Evolutionary conservation across 2,113 vertebrate genomes (phyloP).

Genomic region (Ammodytes marinus): DNA sequence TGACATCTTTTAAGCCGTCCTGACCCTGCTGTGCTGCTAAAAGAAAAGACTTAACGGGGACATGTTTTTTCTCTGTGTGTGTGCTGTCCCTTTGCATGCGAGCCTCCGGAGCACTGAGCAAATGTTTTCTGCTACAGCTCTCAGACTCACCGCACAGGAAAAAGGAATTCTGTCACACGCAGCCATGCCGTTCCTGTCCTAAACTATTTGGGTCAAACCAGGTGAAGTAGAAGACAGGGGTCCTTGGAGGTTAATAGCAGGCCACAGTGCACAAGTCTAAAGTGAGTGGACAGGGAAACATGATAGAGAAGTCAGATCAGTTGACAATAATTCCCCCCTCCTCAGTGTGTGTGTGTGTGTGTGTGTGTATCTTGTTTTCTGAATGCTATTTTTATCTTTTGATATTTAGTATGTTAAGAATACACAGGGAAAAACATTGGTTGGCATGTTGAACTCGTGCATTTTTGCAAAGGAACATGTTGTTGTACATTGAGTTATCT

Average conservation of each 20-base stretch:
- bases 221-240: conserved; percentile 38
- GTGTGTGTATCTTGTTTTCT: background rate
- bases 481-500: background rate
- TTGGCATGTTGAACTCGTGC: no score
- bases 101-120: conserved; percentile 25
- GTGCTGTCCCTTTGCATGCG: conserved; percentile 41
- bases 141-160: conserved; percentile 54
- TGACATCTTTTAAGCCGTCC: conserved; percentile 43
- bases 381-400: background rate
- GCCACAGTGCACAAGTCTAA: conserved; percentile 28
- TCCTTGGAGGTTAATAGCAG: conserved; percentile 32
- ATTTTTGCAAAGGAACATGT: background rate
- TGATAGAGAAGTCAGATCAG: background rate
- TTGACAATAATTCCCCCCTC: background rate
- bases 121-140: conserved; percentile 49
- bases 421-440: background rate
- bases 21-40: conserved; percentile 36
- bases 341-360: background rate
- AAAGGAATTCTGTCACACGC: conserved; percentile 53
- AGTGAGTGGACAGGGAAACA: conserved; percentile 18
- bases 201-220: conserved; percentile 57
- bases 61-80: conserved; percentile 57
- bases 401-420: background rate
- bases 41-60: conserved; percentile 46
- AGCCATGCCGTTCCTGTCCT: conserved; percentile 44